Evolutionary conservation across 2,113 vertebrate species (phyloP).

Genomic region (Macquaria ambigua): DNA sequence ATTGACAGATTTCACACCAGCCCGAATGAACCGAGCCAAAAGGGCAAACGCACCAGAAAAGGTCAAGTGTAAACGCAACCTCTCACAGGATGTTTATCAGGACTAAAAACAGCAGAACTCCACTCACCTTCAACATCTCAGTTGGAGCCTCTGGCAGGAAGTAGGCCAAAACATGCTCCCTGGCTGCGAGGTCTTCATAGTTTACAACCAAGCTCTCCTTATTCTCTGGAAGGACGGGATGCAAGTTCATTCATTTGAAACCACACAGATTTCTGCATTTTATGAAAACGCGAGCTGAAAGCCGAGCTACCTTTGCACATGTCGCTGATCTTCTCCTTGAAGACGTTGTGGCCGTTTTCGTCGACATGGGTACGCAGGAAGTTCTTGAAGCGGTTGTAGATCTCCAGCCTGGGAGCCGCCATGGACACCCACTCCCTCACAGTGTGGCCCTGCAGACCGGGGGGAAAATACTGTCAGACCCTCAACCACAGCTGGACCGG

Average conservation of each 20-base stretch:
- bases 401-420: constrained; percentile 95
- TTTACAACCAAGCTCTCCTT: constrained; percentile 96
- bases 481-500: neutral
- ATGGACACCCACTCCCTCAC: constrained; percentile 98
- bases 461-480: neutral
- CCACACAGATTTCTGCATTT: neutral
- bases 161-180: constrained; percentile 96
- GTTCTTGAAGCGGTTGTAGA: constrained; percentile 99
- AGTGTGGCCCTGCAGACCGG: constrained; percentile 85
- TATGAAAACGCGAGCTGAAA: neutral
- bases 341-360: constrained; percentile 95
- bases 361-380: constrained; percentile 97
- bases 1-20: neutral
- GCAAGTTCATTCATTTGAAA: neutral
- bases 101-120: neutral
- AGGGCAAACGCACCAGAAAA: neutral
- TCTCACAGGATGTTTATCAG: neutral
- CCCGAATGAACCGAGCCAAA: neutral
- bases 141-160: constrained; percentile 96
- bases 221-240: constrained; percentile 86
- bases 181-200: constrained; percentile 95
- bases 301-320: constrained; percentile 94
- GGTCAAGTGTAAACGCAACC: neutral
- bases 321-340: constrained; percentile 98
- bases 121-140: constrained; percentile 92